Percentiles rank a stretch among this genome's conserved stretches.
These are phyloP conservation scores for Tridacna gigas DNA, from an alignment of 2,888 invertebrate genomes.

Conservation along the genomic window DNA sequence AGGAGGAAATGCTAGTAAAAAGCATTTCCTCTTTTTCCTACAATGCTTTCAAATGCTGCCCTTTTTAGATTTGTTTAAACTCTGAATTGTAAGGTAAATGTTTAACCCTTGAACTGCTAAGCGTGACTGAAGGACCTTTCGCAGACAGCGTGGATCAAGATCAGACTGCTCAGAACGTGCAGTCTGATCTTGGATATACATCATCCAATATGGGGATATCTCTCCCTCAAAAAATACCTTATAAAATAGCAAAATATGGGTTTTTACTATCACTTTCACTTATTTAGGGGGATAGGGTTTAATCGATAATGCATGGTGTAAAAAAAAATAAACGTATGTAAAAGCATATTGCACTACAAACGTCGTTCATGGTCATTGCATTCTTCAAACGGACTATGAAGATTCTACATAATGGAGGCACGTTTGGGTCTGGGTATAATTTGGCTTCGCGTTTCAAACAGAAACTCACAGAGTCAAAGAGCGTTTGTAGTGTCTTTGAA, in stretches of 20 bases:
- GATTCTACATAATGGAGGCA: constrained; percentile 1
- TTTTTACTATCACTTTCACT: too few species aligned
- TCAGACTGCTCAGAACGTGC: too few species aligned
- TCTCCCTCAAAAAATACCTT: too few species aligned
- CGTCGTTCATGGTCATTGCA: neutral
- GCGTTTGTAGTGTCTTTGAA: constrained; percentile 14
- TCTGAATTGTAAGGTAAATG: too few species aligned
- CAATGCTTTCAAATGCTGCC: neutral
- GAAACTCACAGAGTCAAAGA: constrained; percentile 6
- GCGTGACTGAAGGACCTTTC: too few species aligned
- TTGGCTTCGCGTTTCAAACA: constrained; percentile 7
- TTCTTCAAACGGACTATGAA: neutral
- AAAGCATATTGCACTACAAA: neutral
- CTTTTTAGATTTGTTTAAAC: neutral
- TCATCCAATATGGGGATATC: too few species aligned
- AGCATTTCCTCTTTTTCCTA: neutral
- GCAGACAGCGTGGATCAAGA: too few species aligned
- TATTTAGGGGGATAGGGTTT: too few species aligned
- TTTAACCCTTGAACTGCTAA: too few species aligned
- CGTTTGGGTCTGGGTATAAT: neutral
- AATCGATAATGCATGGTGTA: neutral
- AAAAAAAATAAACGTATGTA: neutral
- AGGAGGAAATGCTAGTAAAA: neutral
- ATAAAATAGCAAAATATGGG: too few species aligned
- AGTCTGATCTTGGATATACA: too few species aligned